Conservation (phyloP, 2,888 invertebrate genomes). For the Lasioglossum calceatum region DNA sequence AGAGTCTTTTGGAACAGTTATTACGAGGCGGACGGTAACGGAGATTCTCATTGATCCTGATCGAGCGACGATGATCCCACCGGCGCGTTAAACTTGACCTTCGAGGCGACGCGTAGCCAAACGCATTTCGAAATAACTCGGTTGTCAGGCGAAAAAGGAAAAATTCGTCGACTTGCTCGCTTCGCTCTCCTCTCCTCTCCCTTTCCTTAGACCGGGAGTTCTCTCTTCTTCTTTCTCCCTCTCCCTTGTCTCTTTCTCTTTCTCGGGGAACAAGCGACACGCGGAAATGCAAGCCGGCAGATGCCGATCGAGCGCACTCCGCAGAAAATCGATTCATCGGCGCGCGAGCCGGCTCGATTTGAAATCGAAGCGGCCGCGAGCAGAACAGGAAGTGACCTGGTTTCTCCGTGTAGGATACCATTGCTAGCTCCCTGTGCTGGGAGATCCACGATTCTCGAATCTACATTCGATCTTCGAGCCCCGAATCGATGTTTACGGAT, state of each 20-base stretch:
- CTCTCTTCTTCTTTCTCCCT: conserved; percentile 40
- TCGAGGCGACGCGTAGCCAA: conserved; percentile 28
- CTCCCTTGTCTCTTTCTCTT: conserved; percentile 38
- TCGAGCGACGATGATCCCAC: not conserved
- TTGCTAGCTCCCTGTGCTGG: not conserved
- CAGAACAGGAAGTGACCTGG: conserved; percentile 71
- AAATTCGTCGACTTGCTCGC: conserved; percentile 55
- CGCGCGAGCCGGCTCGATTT: conserved; percentile 56
- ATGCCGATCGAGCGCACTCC: conserved; percentile 55
- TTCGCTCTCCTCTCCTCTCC: conserved; percentile 41
- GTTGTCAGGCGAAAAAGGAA: conserved; percentile 42
- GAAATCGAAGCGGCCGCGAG: conserved; percentile 65
- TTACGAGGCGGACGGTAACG: not conserved
- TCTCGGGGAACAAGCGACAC: conserved; percentile 33
- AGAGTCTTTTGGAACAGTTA: not conserved
- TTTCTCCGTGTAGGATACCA: conserved; percentile 57
- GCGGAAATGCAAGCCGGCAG: conserved; percentile 70
- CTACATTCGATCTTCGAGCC: not conserved
- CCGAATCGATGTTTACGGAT: not conserved
- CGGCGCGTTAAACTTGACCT: conserved; percentile 65
- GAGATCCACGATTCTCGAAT: not conserved
- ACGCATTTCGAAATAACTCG: conserved; percentile 57
- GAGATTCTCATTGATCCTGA: not conserved
- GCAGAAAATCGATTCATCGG: conserved; percentile 71
- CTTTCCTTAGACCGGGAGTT: conserved; percentile 45